Percentiles rank a stretch among this genome's conserved stretches.
These are phyloP conservation scores for Ochotona curzoniae DNA, from an alignment of 2,113 vertebrate genomes.

Conservation along the genomic window DNA sequence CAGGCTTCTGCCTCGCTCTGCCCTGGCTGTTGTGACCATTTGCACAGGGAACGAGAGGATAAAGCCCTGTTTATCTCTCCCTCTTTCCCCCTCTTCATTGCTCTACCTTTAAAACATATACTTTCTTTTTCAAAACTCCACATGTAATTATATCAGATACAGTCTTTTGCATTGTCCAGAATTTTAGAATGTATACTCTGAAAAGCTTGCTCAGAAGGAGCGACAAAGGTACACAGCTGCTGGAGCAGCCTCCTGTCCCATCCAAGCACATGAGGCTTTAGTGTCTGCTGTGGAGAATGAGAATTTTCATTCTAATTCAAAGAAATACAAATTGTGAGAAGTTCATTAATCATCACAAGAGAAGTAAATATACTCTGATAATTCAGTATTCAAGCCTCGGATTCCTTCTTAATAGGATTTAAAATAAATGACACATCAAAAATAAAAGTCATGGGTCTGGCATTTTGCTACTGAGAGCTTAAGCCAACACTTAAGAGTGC, in stretches of 20 bases:
- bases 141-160: not conserved
- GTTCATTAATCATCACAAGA: not conserved
- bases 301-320: not conserved
- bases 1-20: no score
- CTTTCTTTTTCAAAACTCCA: no score
- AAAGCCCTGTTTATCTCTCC: no score
- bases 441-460: not conserved
- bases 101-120: no score
- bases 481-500: no score
- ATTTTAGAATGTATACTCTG: not conserved
- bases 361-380: not conserved
- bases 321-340: not conserved
- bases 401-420: constrained; percentile 20
- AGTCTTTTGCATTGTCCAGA: not conserved
- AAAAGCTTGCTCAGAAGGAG: not conserved
- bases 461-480: no score
- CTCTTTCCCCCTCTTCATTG: no score
- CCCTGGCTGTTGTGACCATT: no score
- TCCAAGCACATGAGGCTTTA: not conserved
- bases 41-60: no score
- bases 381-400: not conserved
- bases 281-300: not conserved
- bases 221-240: not conserved
- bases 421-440: not conserved
- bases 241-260: not conserved